Evolutionary conservation across 1,140 invertebrate genomes (phyloP), one percentile per base, ranked within the genome.

Genomic region (Eriosoma lanigerum): DNA sequence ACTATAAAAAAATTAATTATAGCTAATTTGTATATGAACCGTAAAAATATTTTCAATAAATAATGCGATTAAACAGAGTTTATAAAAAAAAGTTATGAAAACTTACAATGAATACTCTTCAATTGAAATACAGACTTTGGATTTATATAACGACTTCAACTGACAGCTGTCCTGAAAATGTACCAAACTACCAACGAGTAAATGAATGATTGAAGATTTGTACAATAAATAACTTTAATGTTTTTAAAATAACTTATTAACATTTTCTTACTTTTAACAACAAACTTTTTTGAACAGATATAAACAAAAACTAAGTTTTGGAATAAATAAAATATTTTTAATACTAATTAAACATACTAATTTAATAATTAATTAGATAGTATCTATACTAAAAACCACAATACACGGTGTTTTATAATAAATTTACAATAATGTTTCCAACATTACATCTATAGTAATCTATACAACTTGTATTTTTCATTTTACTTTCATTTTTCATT

Each of bases 121-220:
- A 13, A n/a, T n/a, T 62, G 46, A 48, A 48, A 9, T 54, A 48
- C 17, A n/a, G 13, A 29, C 19, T 54, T 52, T 17, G 19, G 38
- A n/a, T 21, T 46, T 0, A 26, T 15, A 46, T 21, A 76, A 76
- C 21, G 1, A 38, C 52, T 54, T 32, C 5, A 4, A 17, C 32
- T 44, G 72, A 76, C 52, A 75, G 72, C 32, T 75, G 52, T 75
- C 29, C 29, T 32, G n/a, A 56, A 56, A 73, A 32, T 75, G 13
- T 3, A 73, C 4, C 46, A 32, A 38, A 4, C 8, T 38, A 38
- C 32, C 32, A 38, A 38, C 32, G 32, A 38, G 32, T 4, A 38
- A 38, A 50, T 52, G 1, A 70, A 50, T 17, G 15, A 72, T 72
- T 50, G 21, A 26, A 24, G 17, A 72, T 4, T 19, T 21, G 8